These are phyloP conservation scores for Drosophila sechellia DNA, from an alignment of 1,140 invertebrate genomes.

Conservation along the genomic window DNA sequence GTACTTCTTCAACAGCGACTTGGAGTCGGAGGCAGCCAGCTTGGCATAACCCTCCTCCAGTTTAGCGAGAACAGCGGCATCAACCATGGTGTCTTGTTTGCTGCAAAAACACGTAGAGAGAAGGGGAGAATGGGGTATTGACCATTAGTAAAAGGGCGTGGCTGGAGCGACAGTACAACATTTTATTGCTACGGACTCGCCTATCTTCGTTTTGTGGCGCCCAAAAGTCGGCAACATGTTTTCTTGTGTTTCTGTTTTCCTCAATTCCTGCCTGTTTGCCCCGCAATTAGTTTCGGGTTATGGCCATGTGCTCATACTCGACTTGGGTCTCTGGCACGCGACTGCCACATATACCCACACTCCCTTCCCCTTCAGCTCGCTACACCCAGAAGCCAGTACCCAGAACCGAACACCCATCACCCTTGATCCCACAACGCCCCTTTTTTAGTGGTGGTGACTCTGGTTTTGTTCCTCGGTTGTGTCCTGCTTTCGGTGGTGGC, in stretches of 20 bases:
- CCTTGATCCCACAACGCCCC: constrained; percentile 5
- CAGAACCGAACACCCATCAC: constrained; percentile 19
- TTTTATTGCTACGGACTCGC: constrained; percentile 12
- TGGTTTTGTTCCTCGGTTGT: constrained; percentile 6
- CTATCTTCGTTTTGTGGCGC: constrained; percentile 57
- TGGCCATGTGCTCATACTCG: constrained; percentile 49
- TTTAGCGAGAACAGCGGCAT: constrained; percentile 94
- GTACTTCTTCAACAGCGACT: constrained; percentile 97
- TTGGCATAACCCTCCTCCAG: constrained; percentile 96
- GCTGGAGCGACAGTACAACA: constrained; percentile 22
- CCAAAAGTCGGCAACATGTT: constrained; percentile 59
- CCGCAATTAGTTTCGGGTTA: constrained; percentile 59
- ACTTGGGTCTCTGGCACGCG: constrained; percentile 39
- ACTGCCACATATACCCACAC: constrained; percentile 8
- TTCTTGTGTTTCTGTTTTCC: constrained; percentile 19
- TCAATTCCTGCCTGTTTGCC: constrained; percentile 35
- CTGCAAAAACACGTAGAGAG: constrained; percentile 82
- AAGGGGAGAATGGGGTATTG: constrained; percentile 11
- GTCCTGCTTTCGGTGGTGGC: constrained; percentile 32
- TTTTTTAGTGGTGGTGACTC: constrained; percentile 51
- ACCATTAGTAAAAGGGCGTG: constrained; percentile 51
- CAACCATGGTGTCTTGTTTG: constrained; percentile 92
- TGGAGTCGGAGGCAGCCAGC: constrained; percentile 94
- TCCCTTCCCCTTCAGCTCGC: not conserved
- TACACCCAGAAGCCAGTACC: constrained; percentile 2